These are phyloP conservation scores for Tragelaphus imberbis DNA, from an alignment of 2,113 vertebrate genomes.

Conservation along the genomic window DNA sequence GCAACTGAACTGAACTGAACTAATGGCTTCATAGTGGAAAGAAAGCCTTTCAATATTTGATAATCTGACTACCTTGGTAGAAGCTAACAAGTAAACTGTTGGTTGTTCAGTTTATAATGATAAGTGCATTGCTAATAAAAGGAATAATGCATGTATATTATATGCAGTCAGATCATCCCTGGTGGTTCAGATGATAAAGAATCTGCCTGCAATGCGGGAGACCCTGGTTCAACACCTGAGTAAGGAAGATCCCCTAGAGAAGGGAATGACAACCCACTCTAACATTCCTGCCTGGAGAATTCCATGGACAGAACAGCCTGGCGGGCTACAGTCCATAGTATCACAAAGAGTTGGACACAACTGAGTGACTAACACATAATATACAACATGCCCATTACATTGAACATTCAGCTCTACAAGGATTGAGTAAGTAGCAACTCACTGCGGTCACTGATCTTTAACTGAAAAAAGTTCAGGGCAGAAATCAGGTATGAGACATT, in stretches of 20 bases:
- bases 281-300: not conserved
- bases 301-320: not conserved
- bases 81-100: not conserved
- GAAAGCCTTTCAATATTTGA: not conserved
- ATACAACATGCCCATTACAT: not conserved
- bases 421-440: not conserved
- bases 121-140: not conserved
- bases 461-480: not conserved
- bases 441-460: not conserved
- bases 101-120: not conserved
- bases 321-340: rapidly evolving
- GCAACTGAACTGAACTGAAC: no score
- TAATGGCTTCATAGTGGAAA: not conserved
- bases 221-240: not conserved
- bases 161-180: not conserved
- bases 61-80: not conserved
- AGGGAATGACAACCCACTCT: not conserved
- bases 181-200: not conserved
- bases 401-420: not conserved
- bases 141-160: not conserved
- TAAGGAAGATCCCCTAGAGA: not conserved
- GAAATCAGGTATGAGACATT: not conserved
- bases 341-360: not conserved
- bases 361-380: not conserved
- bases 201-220: not conserved